These are phyloP conservation scores for Cebus imitator DNA, from an alignment of 2,113 vertebrate species.

Conservation along the genomic window DNA sequence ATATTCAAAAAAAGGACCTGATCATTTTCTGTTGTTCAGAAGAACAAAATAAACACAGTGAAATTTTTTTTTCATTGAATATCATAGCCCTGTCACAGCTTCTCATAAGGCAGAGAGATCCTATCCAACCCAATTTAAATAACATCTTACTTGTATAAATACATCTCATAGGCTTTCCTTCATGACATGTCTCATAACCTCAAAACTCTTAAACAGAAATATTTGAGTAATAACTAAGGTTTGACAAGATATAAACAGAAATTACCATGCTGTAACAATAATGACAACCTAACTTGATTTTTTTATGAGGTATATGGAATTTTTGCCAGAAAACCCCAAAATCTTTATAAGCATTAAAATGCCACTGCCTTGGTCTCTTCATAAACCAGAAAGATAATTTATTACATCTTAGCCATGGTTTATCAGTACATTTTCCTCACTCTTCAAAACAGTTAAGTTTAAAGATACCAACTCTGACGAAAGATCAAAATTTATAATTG, in stretches of 20 bases:
- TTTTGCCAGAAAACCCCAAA: not conserved
- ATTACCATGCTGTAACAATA: not conserved
- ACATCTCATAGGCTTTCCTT: not conserved
- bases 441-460: conserved; percentile 48
- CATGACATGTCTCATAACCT: not conserved
- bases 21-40: conserved; percentile 20
- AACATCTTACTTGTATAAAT: not conserved
- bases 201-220: conserved; percentile 7
- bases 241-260: conserved; percentile 26
- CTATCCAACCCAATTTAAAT: not conserved
- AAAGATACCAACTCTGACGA: conserved; percentile 26
- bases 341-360: conserved; percentile 37
- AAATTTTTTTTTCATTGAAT: not conserved
- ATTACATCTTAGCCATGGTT: not conserved
- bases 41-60: not conserved
- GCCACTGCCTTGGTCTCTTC: not conserved
- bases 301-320: not conserved
- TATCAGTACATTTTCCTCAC: conserved; percentile 21
- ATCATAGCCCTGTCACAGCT: not conserved
- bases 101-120: not conserved
- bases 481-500: conserved; percentile 71
- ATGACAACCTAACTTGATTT: not conserved
- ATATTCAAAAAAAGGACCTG: not conserved
- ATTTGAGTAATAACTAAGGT: not conserved
- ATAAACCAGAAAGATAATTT: not conserved